Evolutionary conservation across 2,797 vertebrate genomes (phyloP), one percentile per base, ranked within the genome.

Genomic region (Hapalemur alaotrensis): DNA sequence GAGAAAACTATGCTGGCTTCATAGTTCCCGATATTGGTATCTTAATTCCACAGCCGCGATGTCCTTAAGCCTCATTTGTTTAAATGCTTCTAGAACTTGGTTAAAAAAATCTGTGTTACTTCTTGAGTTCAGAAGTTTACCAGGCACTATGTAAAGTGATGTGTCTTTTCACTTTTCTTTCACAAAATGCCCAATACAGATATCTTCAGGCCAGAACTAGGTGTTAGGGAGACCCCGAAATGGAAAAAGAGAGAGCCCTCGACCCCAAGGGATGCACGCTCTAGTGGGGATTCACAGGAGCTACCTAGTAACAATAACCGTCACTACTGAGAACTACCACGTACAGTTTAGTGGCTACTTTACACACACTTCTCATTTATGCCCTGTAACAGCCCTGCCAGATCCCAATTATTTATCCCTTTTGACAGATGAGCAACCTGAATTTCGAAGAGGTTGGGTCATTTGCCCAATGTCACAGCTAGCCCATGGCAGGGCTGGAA

Each of bases 51-150:
- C 1, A 69, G 83, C 63, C 41, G 32, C 63, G 13, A 2, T 41
- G 8, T 54, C 67, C 73, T 67, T 30, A 38, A 89, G 35, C 8
- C 22, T 81, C 48, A 80, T 50, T 35, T n/a, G 46, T 88, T 72
- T 86, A 57, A 82, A 92, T 17, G 75, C 61, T 89, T 94, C 61
- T 59, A 73, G 76, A 90, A 63, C 48, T 30, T 14, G 1, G 4
- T 70, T 9, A n/a, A 25, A 54, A 48, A 50, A n/a, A 28, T 61
- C 52, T 52, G 4, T 3, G 1, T 48, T 92, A 32, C 9, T 61
- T 70, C n/a, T 69, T 82, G n/a, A 14, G 0, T 50, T 81, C 52
- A 38, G 48, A 61, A 75, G 7, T 75, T 87, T 80, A 22, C 15
- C 23, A 78, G 76, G 59, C 38, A n/a, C 73, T 46, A 1, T 46